Base-by-base conservation (phyloP, 2,113 vertebrate genomes). In the Heloderma charlesbogerti region DNA sequence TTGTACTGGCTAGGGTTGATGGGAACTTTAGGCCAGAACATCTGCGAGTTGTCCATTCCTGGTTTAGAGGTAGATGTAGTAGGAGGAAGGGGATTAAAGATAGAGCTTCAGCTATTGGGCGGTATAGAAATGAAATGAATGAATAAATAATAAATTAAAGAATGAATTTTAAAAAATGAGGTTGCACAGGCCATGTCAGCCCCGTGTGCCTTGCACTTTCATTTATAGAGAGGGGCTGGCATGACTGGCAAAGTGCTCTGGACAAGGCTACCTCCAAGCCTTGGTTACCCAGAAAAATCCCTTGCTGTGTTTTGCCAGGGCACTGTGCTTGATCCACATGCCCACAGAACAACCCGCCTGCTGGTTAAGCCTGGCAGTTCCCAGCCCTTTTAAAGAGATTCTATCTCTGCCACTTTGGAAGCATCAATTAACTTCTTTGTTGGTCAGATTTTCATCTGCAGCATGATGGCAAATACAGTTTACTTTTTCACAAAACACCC, bases 351-450 rank as follows among this genome's bases (percentile, higher is more conserved):
- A 82, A 88, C 60, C 37, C 22, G 43, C 40, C 54, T 40, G 25
- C 71, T 63, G 74, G 54, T 78, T n/a, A 85, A 90, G 25, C 18
- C 34, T 37, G 12, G 27, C 83, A 22, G 34, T 90, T 90, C 83
- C 89, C 89, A 79, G 83, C 69, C 63, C 18, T 60, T 75, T 75
- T n/a, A 27, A 75, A 81, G 57, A 90, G 83, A 86, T 90, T 31
- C 60, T 71, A 86, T 86, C 63, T 90, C 63, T 79, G 72, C 72
- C 48, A 31, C 34, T 74, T 78, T 78, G 84, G 75, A 90, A 77
- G 86, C 69, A 63, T 69, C 66, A 80, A 67, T 86, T 90, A 90
- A 80, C 40, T 86, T 86, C 48, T 60, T 90, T 90, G 88, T 79
- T 48, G 74, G 75, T 57, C 74, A 86, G 89, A 86, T 86, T 80